Base-by-base conservation (phyloP, 1,140 invertebrate genomes). In the Drosophila grimshawi region DNA sequence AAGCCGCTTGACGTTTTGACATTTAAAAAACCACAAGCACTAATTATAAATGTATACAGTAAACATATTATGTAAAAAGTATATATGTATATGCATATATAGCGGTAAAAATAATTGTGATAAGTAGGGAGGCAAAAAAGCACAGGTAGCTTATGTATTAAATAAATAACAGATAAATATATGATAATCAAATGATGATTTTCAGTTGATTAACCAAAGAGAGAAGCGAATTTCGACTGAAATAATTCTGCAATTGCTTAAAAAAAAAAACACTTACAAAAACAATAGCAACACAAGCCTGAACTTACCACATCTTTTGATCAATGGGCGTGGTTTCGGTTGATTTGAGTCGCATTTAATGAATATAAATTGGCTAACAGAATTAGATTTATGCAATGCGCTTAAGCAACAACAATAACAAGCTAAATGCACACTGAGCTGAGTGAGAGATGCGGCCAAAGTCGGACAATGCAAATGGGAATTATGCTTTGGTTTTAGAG, bases 101-200 rank as follows among this genome's bases (percentile, higher is more conserved):
- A 19, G 19, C 19, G 2, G 1, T 19, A 19, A 19, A 19, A 19
- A 19, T 19, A 19, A 19, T 19, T 19, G 19, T 19, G 19, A 19
- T 19, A 19, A 19, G 19, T 19, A 1, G 19, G 19, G 0, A 19
- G 1, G 19, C 19, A 19, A 19, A 19, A 19, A 19, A 19, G 19
- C 19, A 51, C 41, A 75, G 49, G 57, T 30, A 55, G 3, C 35
- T 8, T 56, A 8, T 27, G 41, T 78, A 75, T 76, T 79, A 75
- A 82, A 78, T 81, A 81, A 78, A 82, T 83, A 73, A 33, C 46
- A 66, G 65, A 29, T 41, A 10, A 29, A 82, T 79, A 86, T 86
- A 73, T 81, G 81, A 86, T 86, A 86, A 86, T 86, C 86, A 86
- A 88, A 86, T 76, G 67, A 69, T 75, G 79, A 86, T 79, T 66